Evolutionary conservation across 2,888 invertebrate genomes (phyloP).

Genomic region (Phyllotreta cruciferae): DNA sequence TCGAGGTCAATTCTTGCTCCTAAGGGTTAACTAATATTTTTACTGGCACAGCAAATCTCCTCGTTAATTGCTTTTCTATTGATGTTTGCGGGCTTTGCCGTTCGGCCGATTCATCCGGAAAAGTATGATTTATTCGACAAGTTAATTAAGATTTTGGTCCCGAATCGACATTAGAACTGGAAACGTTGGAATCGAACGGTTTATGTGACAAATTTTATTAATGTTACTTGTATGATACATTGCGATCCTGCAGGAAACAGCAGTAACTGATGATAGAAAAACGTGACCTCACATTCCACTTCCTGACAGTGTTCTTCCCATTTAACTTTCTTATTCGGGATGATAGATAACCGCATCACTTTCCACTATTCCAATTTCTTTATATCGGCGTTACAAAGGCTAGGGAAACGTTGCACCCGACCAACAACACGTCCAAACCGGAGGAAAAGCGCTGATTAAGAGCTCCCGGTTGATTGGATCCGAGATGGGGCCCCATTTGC

Average conservation of each 20-base stretch:
- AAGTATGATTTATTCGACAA: slow-evolving; percentile 30
- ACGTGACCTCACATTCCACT: too few relatives aligned
- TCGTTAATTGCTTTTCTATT: slow-evolving; percentile 36
- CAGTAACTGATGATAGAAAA: too few relatives aligned
- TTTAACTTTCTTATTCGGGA: slow-evolving; percentile 13
- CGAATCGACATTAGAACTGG: slow-evolving; percentile 6
- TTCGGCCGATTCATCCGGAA: slow-evolving; percentile 20
- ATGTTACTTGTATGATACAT: too few relatives aligned
- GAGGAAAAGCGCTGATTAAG: slow-evolving; percentile 37
- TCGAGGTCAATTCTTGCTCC: slow-evolving; percentile 37
- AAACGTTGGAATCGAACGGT: slow-evolving; percentile 7
- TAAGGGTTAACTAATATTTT: slow-evolving; percentile 38
- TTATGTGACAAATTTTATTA: slow-evolving; percentile 20
- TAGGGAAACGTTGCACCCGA: slow-evolving; percentile 12
- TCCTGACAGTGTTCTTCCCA: slow-evolving; percentile 1
- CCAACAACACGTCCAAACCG: slow-evolving; percentile 33
- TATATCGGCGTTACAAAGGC: too few relatives aligned
- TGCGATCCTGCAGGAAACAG: too few relatives aligned
- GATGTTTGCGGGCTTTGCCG: slow-evolving; percentile 23
- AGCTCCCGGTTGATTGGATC: slow-evolving; percentile 38
- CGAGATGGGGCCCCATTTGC: slow-evolving; percentile 38
- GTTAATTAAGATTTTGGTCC: slow-evolving; percentile 24
- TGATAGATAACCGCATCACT: slow-evolving; percentile 10
- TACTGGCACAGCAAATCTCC: slow-evolving; percentile 33
- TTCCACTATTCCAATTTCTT: background rate